Base-by-base conservation (phyloP, 2,113 vertebrate species). In the Urocynchramus pylzowi region DNA sequence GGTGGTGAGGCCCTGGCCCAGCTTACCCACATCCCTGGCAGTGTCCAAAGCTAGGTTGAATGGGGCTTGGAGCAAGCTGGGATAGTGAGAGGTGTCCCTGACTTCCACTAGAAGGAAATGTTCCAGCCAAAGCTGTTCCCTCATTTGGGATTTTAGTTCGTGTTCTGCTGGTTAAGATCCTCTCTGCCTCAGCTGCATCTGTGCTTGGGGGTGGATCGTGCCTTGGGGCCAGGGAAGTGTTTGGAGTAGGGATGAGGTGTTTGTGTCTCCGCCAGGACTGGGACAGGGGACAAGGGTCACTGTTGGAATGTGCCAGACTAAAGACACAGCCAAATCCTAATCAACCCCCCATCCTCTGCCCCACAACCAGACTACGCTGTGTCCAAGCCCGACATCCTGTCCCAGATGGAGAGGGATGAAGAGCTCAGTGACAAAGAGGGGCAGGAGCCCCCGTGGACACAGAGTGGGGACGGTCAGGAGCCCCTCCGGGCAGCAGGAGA, bases 381-480 rank as follows among this genome's bases (percentile, higher is more conserved):
- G 60, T 97, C 98, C 96, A 98, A 98, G 78, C 98, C 98, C 2
- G 98, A 98, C 53, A 94, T 98, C 85, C 97, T 98, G 59, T 96
- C 97, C 27, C 37, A 10, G 77, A 87, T 96, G 15, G 87, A 97
- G 74, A 95, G 93, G 15, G 96, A 95, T 11, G 97, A 97, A 41
- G 97, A 98, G 35, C 93, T 96, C 3, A 39, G 65, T 30, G 28
- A 37, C 76, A 70, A 20, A 28, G 69, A 28, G 8, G 5, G 6
- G 4, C 61, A 24, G 67, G 44, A 82, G 16, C 0, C 41, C 9
- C 33, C 6, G 0, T 9, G 15, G 67, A 20, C 53, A 3, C 7
- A 4, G 2, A 1, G 5, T 9, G 13, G 4, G 16, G 10, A 30
- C 0, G 0, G 23, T 3, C 80, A 44, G 65, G 41, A 70, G 20